These are phyloP conservation scores for Isurus oxyrinchus DNA, from an alignment of 2,113 vertebrate species.

Conservation along the genomic window DNA sequence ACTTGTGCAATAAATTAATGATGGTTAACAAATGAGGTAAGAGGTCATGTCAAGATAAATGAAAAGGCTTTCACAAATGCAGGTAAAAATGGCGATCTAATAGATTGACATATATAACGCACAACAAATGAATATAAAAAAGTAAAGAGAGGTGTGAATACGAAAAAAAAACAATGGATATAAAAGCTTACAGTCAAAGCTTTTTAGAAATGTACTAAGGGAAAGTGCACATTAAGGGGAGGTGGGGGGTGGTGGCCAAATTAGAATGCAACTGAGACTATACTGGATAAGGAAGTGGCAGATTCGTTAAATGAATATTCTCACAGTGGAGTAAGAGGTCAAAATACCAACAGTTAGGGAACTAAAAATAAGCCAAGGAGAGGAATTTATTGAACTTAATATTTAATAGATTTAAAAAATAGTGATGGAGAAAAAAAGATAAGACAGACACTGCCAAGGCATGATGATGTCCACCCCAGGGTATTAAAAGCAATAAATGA, in stretches of 20 bases:
- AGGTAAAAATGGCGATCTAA: too few relatives aligned
- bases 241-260: not conserved
- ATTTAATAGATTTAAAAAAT: not conserved
- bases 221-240: not conserved
- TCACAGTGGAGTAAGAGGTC: not conserved
- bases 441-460: not conserved
- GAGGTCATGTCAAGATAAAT: not conserved
- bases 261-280: not conserved
- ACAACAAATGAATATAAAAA: too few relatives aligned
- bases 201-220: not conserved
- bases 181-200: not conserved
- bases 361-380: not conserved
- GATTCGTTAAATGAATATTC: not conserved
- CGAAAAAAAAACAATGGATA: not conserved
- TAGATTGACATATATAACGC: too few relatives aligned
- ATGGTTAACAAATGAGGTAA: not conserved
- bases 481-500: not conserved
- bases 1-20: not conserved
- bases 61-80: not conserved
- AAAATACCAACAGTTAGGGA: not conserved
- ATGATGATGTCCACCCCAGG: not conserved
- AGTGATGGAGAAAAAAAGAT: not conserved
- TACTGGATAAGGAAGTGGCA: not conserved
- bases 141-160: not conserved
- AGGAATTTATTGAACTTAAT: slow-evolving; percentile 18